Base-by-base conservation (phyloP, 2,113 vertebrate species). In the Poeciliopsis retropinna region DNA sequence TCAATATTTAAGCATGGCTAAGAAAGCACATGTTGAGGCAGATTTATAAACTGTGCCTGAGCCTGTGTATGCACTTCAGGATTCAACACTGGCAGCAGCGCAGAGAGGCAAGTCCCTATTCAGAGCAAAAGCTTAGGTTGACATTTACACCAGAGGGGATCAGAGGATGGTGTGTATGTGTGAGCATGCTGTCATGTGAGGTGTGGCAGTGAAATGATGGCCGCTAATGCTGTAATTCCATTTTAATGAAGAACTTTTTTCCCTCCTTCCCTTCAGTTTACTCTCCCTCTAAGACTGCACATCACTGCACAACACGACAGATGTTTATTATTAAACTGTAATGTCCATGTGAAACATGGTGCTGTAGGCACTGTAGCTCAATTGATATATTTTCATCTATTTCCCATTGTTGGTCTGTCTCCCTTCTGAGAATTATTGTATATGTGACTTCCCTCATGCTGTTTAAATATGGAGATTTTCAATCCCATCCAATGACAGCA, bases 1-100 rank as follows among this genome's bases (percentile, higher is more conserved):
- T 85, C 77, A 73, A 88, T 85, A 84, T 86, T 88, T 65, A 75
- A 81, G 65, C 73, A 30, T 47, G 28, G 67, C 68, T 67, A n/a
- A 47, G 41, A 64, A 81, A 28, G 29, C 1, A n/a, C 66, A 54
- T 12, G 67, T 69, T 44, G 14, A 27, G 19, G 68, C 28, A 70
- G 41, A 69, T 73, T 32, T 75, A 78, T 70, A 51, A 64, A 75
- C 32, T 28, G 0, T 51, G 70, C 29, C 51, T 32, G 39, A 39
- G 78, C 79, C 19, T 73, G 54, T 66, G 54, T 63, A 72, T 34
- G 51, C 60, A 69, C 63, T 27, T 66, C 12, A 54, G 73, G 76
- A 78, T 65, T 75, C 57, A 79, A 81, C 84, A 72, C 76, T 82
- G 83, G 82, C 80, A 79, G 25, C 22, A 32, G 63, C 41, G 54